Conservation (phyloP, 2,113 vertebrate genomes). For the Bombycilla garrulus region DNA sequence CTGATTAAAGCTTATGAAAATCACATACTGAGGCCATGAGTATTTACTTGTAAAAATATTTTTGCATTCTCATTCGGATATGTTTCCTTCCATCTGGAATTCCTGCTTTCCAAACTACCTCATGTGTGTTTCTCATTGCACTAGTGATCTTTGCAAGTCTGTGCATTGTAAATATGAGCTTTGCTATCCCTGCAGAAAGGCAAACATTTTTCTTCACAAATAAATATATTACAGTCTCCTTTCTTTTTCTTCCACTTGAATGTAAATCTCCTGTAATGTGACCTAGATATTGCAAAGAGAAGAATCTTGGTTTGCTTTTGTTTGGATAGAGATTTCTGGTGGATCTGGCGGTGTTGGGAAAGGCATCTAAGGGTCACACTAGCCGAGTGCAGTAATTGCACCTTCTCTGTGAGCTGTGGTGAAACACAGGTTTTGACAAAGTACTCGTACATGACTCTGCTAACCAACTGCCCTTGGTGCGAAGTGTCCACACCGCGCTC, state of each 20-base stretch:
- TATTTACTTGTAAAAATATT: neutral
- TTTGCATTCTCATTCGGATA: neutral
- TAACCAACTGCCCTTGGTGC: slow-evolving; percentile 16
- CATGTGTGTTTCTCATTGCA: neutral
- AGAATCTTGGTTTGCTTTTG: slow-evolving; percentile 10
- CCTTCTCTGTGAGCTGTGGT: slow-evolving; percentile 27
- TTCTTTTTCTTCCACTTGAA: neutral
- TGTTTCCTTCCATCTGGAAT: neutral
- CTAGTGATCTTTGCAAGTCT: neutral
- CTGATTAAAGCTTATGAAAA: neutral
- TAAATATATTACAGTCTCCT: neutral
- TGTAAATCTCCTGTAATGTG: neutral
- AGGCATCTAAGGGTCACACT: neutral
- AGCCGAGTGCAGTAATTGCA: neutral
- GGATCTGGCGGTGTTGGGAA: slow-evolving; percentile 17
- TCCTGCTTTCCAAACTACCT: neutral
- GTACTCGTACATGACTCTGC: neutral
- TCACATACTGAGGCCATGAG: neutral
- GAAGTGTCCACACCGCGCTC: neutral
- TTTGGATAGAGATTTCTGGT: slow-evolving; percentile 54
- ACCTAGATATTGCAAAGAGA: slow-evolving; percentile 1
- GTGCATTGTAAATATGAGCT: neutral
- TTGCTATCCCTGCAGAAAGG: neutral
- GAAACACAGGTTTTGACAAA: slow-evolving; percentile 17
- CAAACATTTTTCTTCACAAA: neutral